Evolutionary conservation across 2,113 vertebrate genomes (phyloP), one percentile per base, ranked within the genome.

Genomic region (Tachycineta bicolor): DNA sequence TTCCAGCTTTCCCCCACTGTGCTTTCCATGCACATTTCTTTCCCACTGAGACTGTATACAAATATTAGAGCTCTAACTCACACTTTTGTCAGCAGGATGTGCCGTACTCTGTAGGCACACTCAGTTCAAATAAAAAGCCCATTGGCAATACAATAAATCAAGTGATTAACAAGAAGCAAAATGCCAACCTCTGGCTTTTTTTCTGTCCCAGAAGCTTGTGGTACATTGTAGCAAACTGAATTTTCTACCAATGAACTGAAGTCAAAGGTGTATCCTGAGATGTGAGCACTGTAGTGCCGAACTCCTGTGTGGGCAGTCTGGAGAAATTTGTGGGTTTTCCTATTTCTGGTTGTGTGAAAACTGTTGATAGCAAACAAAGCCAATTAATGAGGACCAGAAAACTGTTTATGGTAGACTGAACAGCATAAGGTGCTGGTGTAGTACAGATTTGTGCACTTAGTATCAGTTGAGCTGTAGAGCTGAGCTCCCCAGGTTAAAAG

Each of bases 31-130:
- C 82, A 90, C 64, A 90, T 96, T 90, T 94, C 81, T 91, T 89
- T 93, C 90, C 94, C 79, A 68, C 95, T 94, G 96, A 92, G 94
- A 84, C 39, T 93, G 84, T 96, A 87, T 63, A 95, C 86, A 95
- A 95, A 96, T 97, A 96, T 95, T 97, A 92, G 90, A 89, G 44
- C 83, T 94, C 92, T 96, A 97, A 90, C 91, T 96, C 87, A 87
- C 92, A 86, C 89, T 90, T 96, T 78, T 93, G 55, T 94, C 96
- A 90, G 91, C 83, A 80, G 83, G 96, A 95, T 90, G 50, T 94
- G 87, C 90, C 0, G 2, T 62, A 74, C 60, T 92, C 87, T 64
- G 80, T 95, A 60, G 89, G 80, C 80, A 87, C 63, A 63, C 77
- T 85, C 85, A 15, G 59, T 94, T 94, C 53, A 94, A 83, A 91